Conservation (phyloP, 2,797 vertebrate genomes). For the Etheostoma perlongum region DNA sequence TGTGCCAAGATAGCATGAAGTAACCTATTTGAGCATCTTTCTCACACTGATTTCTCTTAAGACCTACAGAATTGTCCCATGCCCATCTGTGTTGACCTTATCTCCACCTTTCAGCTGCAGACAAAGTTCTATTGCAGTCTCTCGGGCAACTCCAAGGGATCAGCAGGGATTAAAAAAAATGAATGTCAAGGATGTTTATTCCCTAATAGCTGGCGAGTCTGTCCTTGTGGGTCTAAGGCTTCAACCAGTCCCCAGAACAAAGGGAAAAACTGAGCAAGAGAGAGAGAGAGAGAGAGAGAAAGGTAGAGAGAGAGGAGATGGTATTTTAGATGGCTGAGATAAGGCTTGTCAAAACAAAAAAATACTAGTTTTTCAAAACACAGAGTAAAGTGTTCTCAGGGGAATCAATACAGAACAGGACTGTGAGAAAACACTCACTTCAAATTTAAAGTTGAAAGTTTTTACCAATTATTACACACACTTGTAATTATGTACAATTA, state of each 20-base stretch:
- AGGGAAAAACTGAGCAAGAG: neutral
- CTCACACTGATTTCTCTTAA: conserved; percentile 8
- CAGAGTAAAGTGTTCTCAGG: conserved; percentile 1
- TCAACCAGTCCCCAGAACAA: conserved; percentile 17
- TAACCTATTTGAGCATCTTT: conserved; percentile 23
- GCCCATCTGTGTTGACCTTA: conserved; percentile 54
- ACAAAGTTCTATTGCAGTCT: conserved; percentile 37
- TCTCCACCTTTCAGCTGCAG: conserved; percentile 42
- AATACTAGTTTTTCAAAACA: conserved; percentile 26
- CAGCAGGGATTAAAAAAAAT: conserved; percentile 44
- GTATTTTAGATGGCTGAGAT: conserved; percentile 27
- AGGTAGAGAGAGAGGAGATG: conserved; percentile 2
- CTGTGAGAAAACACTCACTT: neutral
- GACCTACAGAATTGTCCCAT: conserved; percentile 18
- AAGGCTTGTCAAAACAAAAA: conserved; percentile 40
- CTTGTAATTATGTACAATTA: neutral
- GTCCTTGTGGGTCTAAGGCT: conserved; percentile 21
- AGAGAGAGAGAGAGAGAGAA: neutral
- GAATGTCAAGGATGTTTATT: conserved; percentile 60
- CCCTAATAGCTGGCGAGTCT: conserved; percentile 40
- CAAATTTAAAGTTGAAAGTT: neutral
- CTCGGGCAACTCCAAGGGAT: conserved; percentile 45
- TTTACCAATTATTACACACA: too few species aligned
- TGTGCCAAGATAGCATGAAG: conserved; percentile 5
- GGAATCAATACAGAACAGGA: neutral